A percentile compares a stretch with the other conserved stretches of the same genome.
Evolutionary conservation across 2,888 invertebrate genomes (phyloP).

Genomic region (Rapana venosa): DNA sequence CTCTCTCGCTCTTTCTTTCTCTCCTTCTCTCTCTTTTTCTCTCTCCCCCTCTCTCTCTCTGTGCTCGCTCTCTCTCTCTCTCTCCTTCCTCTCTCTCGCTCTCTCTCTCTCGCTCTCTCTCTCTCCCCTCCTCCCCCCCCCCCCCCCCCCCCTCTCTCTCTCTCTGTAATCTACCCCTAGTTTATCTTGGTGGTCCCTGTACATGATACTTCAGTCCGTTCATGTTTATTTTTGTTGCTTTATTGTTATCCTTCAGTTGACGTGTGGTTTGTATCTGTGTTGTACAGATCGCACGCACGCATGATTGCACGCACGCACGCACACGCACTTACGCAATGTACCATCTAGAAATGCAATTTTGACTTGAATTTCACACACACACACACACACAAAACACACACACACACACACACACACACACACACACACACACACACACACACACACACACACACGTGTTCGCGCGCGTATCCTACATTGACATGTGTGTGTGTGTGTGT

Average conservation of each 20-base stretch:
- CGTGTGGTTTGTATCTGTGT: background rate
- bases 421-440: slow-evolving; percentile 22
- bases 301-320: background rate
- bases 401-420: background rate
- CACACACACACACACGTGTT: background rate
- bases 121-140: too few species aligned
- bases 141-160: too few species aligned
- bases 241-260: background rate
- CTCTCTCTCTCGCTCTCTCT: too few species aligned
- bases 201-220: too few species aligned
- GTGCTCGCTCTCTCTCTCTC: too few species aligned
- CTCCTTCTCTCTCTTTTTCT: background rate
- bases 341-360: background rate
- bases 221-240: too few species aligned
- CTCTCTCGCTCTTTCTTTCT: background rate
- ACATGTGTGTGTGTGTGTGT: too few species aligned
- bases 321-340: background rate
- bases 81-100: background rate
- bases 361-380: background rate
- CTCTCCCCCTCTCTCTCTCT: background rate
- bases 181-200: too few species aligned
- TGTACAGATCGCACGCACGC: background rate
- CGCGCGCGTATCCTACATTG: too few species aligned
- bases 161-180: too few species aligned
- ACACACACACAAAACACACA: background rate